Conservation (phyloP, 2,888 invertebrate species). For the Meghimatium bilineatum region DNA sequence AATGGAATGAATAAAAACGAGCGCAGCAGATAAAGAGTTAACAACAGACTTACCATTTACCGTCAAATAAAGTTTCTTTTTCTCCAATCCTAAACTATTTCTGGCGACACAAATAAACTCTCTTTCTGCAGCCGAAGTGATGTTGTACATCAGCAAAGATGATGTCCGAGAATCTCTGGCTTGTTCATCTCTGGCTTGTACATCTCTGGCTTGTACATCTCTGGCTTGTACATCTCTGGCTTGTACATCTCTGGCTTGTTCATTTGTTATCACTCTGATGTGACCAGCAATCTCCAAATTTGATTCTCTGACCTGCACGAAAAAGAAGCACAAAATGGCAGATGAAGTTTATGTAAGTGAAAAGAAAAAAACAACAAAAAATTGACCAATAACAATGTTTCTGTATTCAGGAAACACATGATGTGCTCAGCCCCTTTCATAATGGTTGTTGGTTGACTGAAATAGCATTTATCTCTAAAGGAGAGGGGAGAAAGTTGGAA, state of each 20-base stretch:
- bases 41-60: slow-evolving; percentile 1
- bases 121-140: slow-evolving; percentile 4
- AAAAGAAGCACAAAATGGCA: background rate
- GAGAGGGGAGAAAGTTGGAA: too few species aligned
- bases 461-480: too few species aligned
- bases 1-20: too few species aligned
- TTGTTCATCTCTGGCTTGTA: background rate
- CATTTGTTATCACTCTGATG: background rate
- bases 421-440: too few species aligned
- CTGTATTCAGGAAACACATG: too few species aligned
- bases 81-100: slow-evolving; percentile 8
- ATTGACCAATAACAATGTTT: too few species aligned
- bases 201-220: slow-evolving; percentile 2
- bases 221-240: slow-evolving; percentile 2
- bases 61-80: background rate
- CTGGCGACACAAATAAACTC: slow-evolving; percentile 7
- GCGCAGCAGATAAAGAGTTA: too few species aligned
- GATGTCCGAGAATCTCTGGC: slow-evolving; percentile 11
- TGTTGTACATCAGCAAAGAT: slow-evolving; percentile 26
- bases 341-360: too few species aligned
- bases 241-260: background rate
- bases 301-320: background rate
- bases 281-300: background rate
- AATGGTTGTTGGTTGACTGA: too few species aligned
- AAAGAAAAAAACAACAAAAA: too few species aligned